phyloP scores from a whole-genome alignment of 2,888 invertebrate genomes.

The Chloroclystis v-ata region DNA sequence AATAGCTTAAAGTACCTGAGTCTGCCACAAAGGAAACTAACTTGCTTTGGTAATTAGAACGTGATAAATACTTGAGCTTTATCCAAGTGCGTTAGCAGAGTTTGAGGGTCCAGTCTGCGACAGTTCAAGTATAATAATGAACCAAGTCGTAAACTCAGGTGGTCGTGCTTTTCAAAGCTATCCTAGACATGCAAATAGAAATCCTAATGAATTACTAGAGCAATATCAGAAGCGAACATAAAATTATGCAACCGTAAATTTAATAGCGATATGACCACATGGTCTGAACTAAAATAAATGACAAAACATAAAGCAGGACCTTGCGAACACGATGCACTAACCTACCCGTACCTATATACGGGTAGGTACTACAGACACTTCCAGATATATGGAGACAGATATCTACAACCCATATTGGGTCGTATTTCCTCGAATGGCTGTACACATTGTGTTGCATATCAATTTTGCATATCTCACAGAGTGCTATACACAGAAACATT shows the following conservation, averaged over 20 bases:
- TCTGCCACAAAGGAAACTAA: conserved; percentile 16
- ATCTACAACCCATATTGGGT: conserved; percentile 33
- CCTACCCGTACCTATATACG: conserved; percentile 25
- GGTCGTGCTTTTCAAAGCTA: background rate
- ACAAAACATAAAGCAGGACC: conserved; percentile 17
- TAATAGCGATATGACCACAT: conserved; percentile 14
- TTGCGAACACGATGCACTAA: conserved; percentile 21
- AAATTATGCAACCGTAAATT: conserved; percentile 5
- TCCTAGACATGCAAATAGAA: background rate
- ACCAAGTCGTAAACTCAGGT: conserved; percentile 1
- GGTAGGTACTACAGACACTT: conserved; percentile 22
- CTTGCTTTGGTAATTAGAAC: conserved; percentile 15
- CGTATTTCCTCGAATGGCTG: conserved; percentile 32
- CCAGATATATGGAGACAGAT: conserved; percentile 34
- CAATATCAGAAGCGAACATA: background rate
- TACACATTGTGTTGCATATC: conserved; percentile 32
- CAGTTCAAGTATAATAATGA: background rate
- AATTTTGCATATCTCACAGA: conserved; percentile 33
- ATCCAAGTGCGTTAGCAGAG: conserved; percentile 9
- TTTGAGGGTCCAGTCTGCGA: conserved; percentile 5
- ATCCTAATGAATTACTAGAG: conserved; percentile 1
- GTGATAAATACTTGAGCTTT: conserved; percentile 14
- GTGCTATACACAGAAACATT: conserved; percentile 32
- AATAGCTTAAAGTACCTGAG: conserved; percentile 13
- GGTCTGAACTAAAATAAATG: conserved; percentile 11